Evolutionary conservation across 2,888 invertebrate species (phyloP).

Genomic region (Pterostichus madidus): DNA sequence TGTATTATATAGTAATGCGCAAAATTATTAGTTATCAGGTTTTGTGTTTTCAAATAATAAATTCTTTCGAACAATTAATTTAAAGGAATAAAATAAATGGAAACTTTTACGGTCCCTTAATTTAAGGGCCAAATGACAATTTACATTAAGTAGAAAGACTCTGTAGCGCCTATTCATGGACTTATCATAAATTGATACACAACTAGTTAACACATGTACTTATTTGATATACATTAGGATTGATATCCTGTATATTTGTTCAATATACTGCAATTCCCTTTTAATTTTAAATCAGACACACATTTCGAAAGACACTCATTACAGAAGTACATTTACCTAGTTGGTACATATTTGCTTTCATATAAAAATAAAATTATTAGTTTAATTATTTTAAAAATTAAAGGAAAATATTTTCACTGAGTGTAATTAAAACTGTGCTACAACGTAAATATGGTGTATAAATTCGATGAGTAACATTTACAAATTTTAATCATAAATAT

Average conservation of each 20-base stretch:
- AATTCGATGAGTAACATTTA: no score
- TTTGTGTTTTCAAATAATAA: no score
- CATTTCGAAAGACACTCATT: slow-evolving; percentile 27
- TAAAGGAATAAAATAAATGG: not conserved
- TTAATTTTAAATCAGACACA: not conserved
- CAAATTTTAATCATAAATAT: no score
- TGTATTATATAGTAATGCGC: no score
- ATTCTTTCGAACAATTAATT: no score
- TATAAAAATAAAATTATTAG: slow-evolving; percentile 28
- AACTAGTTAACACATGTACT: not conserved
- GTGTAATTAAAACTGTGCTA: no score
- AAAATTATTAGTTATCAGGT: no score
- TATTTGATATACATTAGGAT: slow-evolving; percentile 6
- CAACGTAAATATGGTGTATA: no score
- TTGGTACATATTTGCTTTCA: slow-evolving; percentile 21
- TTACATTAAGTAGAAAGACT: slow-evolving; percentile 48
- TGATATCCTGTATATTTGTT: not conserved
- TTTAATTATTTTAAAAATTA: not conserved
- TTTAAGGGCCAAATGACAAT: not conserved
- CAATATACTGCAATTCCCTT: not conserved
- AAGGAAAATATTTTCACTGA: no score
- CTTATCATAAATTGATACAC: not conserved
- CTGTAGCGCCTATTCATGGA: slow-evolving; percentile 31
- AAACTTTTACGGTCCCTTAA: slow-evolving; percentile 22
- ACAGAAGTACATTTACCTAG: slow-evolving; percentile 28